Percentiles rank a stretch among this genome's conserved stretches.
Evolutionary conservation across 2,113 vertebrate genomes (phyloP).

Genomic region (Ptilorrhoa leucosticta): DNA sequence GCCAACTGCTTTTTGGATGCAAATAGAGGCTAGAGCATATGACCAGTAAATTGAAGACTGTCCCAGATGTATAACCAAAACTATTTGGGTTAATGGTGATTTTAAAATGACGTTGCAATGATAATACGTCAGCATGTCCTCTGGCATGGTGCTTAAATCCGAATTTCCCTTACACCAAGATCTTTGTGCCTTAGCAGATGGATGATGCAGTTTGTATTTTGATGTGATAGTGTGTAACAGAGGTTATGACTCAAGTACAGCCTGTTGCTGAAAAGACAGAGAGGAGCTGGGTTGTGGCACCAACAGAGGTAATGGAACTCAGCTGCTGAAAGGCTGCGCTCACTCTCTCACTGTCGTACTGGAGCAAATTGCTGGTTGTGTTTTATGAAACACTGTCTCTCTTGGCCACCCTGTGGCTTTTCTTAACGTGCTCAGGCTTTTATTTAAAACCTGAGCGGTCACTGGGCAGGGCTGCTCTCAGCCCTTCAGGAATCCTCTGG

Average conservation of each 20-base stretch:
- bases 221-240: background rate
- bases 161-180: background rate
- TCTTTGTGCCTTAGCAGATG: background rate
- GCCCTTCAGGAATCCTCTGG: background rate
- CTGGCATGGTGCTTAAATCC: background rate
- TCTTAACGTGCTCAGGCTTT: background rate
- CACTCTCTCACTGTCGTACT: background rate
- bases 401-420: background rate
- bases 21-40: background rate
- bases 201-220: background rate
- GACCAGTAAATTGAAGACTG: background rate
- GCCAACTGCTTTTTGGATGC: background rate
- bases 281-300: background rate
- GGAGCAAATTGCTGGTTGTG: background rate
- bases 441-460: background rate
- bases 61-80: background rate
- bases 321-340: background rate
- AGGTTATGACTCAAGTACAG: background rate
- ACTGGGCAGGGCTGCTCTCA: background rate
- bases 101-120: background rate
- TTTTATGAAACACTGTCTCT: background rate
- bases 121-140: background rate
- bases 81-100: background rate
- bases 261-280: background rate
- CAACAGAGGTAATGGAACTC: background rate